A percentile compares a stretch with the other conserved stretches of the same genome.
These are phyloP conservation scores for Oophaga pumilio DNA, from an alignment of 2,113 vertebrate genomes.

Conservation along the genomic window DNA sequence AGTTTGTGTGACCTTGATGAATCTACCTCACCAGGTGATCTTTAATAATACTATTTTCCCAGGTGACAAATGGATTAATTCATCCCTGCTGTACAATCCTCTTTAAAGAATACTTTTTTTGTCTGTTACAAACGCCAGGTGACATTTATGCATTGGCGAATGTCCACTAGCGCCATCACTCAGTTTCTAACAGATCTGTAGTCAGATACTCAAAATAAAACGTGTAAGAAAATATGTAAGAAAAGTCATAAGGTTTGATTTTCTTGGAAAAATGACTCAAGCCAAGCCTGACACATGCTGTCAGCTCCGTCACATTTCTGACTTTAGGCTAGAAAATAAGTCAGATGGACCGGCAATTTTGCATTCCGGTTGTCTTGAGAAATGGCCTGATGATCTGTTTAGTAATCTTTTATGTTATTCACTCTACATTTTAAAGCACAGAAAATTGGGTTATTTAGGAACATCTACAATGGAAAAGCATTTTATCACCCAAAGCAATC, in stretches of 20 bases:
- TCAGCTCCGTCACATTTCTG: not conserved
- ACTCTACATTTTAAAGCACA: constrained; percentile 6
- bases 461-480: not conserved
- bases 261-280: constrained; percentile 4
- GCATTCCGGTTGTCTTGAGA: constrained; percentile 16
- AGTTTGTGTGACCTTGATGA: too few species aligned
- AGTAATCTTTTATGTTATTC: not conserved
- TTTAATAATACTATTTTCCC: not conserved
- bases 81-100: not conserved
- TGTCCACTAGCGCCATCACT: not conserved
- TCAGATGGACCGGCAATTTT: constrained; percentile 15
- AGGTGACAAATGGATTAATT: not conserved
- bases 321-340: constrained; percentile 19
- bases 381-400: not conserved
- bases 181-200: not conserved
- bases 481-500: constrained; percentile 16
- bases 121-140: not conserved
- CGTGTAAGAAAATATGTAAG: not conserved
- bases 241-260: not conserved
- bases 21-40: too few species aligned
- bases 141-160: not conserved
- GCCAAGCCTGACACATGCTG: constrained; percentile 7
- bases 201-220: not conserved
- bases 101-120: not conserved
- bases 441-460: constrained; percentile 24